Evolutionary conservation across 2,888 invertebrate species (phyloP).

Genomic region (Argynnis bischoffii): DNA sequence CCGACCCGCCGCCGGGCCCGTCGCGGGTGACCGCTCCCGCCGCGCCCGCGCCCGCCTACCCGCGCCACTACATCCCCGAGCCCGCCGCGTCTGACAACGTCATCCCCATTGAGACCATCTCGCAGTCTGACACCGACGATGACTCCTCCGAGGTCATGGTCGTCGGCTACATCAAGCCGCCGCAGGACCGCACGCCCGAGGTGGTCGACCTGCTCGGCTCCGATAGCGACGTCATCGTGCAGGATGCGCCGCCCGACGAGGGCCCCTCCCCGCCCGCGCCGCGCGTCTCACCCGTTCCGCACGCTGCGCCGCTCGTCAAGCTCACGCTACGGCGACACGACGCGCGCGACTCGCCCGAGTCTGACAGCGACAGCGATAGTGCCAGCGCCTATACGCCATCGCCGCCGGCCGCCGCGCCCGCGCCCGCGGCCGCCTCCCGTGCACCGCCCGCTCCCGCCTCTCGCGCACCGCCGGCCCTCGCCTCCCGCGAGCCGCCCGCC

Average conservation of each 20-base stretch:
- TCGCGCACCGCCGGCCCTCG: constrained; percentile 19
- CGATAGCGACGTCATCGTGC: constrained; percentile 76
- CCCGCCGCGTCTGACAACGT: constrained; percentile 52
- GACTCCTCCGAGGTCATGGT: constrained; percentile 83
- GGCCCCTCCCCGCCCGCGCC: constrained; percentile 34
- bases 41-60: constrained; percentile 43
- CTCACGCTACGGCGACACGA: constrained; percentile 51
- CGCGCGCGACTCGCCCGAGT: constrained; percentile 34
- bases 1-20: constrained; percentile 51
- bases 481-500: constrained; percentile 17
- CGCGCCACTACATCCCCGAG: constrained; percentile 26
- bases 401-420: constrained; percentile 30
- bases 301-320: constrained; percentile 44
- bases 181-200: constrained; percentile 85
- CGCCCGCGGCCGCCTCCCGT: constrained; percentile 10
- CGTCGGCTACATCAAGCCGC: constrained; percentile 85
- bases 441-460: constrained; percentile 4
- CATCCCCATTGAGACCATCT: constrained; percentile 75
- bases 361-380: constrained; percentile 53
- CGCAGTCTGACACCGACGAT: constrained; percentile 73
- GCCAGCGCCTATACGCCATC: constrained; percentile 30
- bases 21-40: constrained; percentile 51
- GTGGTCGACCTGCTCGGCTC: constrained; percentile 83
- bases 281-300: constrained; percentile 36
- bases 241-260: constrained; percentile 53